A percentile compares a stretch with the other conserved stretches of the same genome.
Evolutionary conservation across 2,113 vertebrate genomes (phyloP).

Genomic region (Lasiurus cinereus): DNA sequence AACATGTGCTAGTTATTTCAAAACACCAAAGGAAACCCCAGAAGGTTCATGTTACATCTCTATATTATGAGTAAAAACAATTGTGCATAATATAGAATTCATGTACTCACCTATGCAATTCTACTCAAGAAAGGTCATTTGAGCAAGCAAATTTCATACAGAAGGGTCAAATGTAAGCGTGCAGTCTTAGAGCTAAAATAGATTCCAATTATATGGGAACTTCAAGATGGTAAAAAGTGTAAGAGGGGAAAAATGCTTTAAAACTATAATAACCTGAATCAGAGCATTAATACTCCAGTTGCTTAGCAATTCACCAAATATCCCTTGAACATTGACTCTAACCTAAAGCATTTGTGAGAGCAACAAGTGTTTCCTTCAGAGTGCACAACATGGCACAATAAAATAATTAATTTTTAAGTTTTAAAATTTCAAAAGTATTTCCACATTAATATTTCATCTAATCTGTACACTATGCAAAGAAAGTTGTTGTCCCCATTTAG

Average conservation of each 20-base stretch:
- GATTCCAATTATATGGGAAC: not conserved
- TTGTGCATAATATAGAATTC: not conserved
- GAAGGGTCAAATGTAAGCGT: too few species aligned
- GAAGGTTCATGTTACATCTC: not conserved
- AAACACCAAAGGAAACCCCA: not conserved
- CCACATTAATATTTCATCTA: too few species aligned
- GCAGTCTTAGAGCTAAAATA: not conserved
- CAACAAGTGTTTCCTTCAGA: not conserved
- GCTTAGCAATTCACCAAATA: too few species aligned
- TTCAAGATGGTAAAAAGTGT: not conserved
- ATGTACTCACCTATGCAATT: not conserved
- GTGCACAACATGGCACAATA: not conserved
- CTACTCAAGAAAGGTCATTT: not conserved
- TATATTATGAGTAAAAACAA: not conserved
- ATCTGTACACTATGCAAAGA: too few species aligned
- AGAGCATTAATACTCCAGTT: fast-evolving
- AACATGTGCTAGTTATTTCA: not conserved
- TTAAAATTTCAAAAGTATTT: not conserved
- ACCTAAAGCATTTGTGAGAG: not conserved
- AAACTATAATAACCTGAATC: too few species aligned
- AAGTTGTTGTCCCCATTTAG: fast-evolving
- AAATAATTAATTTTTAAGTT: not conserved
- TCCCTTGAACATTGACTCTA: not conserved
- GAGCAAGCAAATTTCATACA: not conserved
- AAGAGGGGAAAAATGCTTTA: too few species aligned